These are phyloP conservation scores for Melanotaenia duboulayi DNA, from an alignment of 2,113 vertebrate genomes.

Conservation along the genomic window DNA sequence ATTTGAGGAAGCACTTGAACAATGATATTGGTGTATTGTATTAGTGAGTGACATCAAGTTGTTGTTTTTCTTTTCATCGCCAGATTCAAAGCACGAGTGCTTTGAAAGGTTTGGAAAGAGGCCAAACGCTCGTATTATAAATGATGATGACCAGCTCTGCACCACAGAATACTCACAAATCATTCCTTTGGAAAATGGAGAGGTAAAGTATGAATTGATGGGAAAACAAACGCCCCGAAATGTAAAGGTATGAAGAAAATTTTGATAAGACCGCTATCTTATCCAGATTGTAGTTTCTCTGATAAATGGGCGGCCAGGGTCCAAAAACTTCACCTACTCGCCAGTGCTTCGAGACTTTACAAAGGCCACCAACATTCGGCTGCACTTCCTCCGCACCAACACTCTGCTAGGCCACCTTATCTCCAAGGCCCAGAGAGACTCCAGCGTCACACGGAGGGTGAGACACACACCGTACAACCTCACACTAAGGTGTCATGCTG, in stretches of 20 bases:
- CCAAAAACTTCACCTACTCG: conserved; percentile 89
- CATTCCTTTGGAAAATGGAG: conserved; percentile 92
- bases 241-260: not conserved
- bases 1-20: not conserved
- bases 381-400: conserved; percentile 90
- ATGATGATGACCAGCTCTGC: conserved; percentile 88
- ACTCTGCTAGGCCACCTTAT: conserved; percentile 94
- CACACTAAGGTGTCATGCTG: conserved; percentile 43
- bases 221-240: not conserved
- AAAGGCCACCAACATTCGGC: conserved; percentile 91
- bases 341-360: conserved; percentile 88
- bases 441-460: conserved; percentile 91
- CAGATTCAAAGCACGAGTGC: conserved; percentile 90
- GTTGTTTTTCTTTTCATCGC: not conserved
- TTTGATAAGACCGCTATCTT: not conserved
- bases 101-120: conserved; percentile 85
- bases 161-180: conserved; percentile 90
- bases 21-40: not conserved
- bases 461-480: conserved; percentile 58
- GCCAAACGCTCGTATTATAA: conserved; percentile 78
- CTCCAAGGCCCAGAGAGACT: conserved; percentile 90
- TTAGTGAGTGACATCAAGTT: not conserved
- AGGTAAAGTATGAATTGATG: conserved; percentile 78
- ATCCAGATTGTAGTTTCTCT: conserved; percentile 90
- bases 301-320: conserved; percentile 89